phyloP scores from a whole-genome alignment of 1,140 invertebrate species.

The Tetragnatha versicolor region DNA sequence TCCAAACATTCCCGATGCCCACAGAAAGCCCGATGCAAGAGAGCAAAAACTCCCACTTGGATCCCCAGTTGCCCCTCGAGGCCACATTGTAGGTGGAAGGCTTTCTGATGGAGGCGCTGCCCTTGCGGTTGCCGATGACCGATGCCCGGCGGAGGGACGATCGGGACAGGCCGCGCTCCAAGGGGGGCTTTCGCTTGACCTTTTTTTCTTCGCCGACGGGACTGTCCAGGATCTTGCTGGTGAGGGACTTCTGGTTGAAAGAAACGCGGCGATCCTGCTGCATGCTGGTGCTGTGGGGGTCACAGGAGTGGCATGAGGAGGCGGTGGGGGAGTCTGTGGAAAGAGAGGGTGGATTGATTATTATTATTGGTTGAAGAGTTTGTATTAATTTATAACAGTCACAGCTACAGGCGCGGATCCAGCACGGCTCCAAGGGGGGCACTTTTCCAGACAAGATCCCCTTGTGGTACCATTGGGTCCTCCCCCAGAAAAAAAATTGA shows the following conservation, averaged over 20 bases:
- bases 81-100: conserved; percentile 45
- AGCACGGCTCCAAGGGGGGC: too few species aligned
- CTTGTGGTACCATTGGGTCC: too few species aligned
- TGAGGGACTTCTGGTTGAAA: conserved; percentile 49
- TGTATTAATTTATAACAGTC: too few species aligned
- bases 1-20: conserved; percentile 65
- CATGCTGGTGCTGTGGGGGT: background rate
- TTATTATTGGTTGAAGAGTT: too few species aligned
- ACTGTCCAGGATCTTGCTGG: conserved; percentile 37
- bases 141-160: conserved; percentile 36
- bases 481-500: too few species aligned
- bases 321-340: too few species aligned
- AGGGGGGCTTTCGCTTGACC: background rate
- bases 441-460: too few species aligned
- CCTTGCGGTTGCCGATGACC: conserved; percentile 15
- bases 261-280: conserved; percentile 36
- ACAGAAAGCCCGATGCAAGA: conserved; percentile 64
- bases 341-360: too few species aligned
- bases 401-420: too few species aligned
- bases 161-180: background rate
- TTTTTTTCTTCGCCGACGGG: background rate
- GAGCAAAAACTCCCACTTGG: conserved; percentile 63
- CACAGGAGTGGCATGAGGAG: too few species aligned
- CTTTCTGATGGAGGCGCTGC: conserved; percentile 45
- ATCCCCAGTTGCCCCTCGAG: conserved; percentile 62